Base-by-base conservation (phyloP, 2,113 vertebrate species). In the Saiga tatarica region DNA sequence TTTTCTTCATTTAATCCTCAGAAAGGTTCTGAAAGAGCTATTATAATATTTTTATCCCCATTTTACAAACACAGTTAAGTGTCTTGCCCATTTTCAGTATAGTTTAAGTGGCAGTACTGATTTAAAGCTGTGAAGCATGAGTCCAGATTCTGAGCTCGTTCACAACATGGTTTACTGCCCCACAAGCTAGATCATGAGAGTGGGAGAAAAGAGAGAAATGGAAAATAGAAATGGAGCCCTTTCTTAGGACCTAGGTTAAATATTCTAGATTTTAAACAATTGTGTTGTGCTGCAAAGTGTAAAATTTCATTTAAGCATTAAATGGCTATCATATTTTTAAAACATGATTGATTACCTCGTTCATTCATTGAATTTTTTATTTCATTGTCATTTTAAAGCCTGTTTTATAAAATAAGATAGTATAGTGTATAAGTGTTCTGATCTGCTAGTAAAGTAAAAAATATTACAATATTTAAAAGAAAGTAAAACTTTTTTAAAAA, bases 291-390 rank as follows among this genome's bases (percentile, higher is more conserved):
- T 92, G 0, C 91, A 47, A 96, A 85, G 7, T 88, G 94, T 55
- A 94, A 74, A 78, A 17, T 93, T 25, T 78, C 36, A 84, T 57
- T 91, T 89, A 42, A 50, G 50, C 8, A 88, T 76, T 83, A 93
- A 81, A 16, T 89, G 7, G 42, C 60, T 92, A 11, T 78, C 36
- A 71, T 57, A 50, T 57, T 95, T 88, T 86, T 33, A 62, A 92
- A 60, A 83, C 19, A 52, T 76, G 55, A 86, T 91, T 86, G 9
- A 42, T 88, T 87, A 81, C 64, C 5, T 93, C 23, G 74, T 97
- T 95, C 45, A 96, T 88, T 55, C 60, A 95, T 23, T 87, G 12
- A 74, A 79, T 91, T 97, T 88, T 91, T 97, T 88, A 86, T 93
- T 95, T 88, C 5, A 42, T 87, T 96, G 5, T 64, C 89, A 86